Evolutionary conservation across 2,888 invertebrate genomes (phyloP).

Genomic region (Sialis lutaria): DNA sequence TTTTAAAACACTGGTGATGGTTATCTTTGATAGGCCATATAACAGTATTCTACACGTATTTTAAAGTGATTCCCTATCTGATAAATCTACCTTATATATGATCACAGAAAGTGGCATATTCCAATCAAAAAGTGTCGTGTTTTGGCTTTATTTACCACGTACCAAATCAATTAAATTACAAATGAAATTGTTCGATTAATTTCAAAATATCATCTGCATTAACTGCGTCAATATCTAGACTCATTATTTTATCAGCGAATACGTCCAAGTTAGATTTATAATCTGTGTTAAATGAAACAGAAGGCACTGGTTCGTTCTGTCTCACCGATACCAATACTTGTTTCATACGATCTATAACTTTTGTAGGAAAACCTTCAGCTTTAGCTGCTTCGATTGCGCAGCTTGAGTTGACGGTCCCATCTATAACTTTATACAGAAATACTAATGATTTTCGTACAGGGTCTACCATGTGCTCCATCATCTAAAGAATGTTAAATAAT

Average conservation of each 20-base stretch:
- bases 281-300: not conserved
- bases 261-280: not conserved
- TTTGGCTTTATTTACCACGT: no score
- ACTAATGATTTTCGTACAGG: conserved; percentile 32
- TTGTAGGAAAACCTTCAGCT: conserved; percentile 15
- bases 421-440: conserved; percentile 45
- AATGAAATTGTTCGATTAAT: not conserved
- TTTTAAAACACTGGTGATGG: no score
- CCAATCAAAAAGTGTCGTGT: no score
- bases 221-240: not conserved
- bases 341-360: not conserved
- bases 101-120: no score
- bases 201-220: not conserved
- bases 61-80: no score
- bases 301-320: not conserved
- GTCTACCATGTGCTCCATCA: conserved; percentile 40
- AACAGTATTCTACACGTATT: no score
- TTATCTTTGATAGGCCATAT: no score
- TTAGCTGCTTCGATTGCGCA: conserved; percentile 48
- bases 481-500: conserved; percentile 23
- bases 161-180: no score
- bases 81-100: no score
- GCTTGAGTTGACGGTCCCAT: conserved; percentile 40
- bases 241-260: not conserved
- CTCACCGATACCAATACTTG: not conserved